Evolutionary conservation across 2,797 vertebrate genomes (phyloP), one percentile per base, ranked within the genome.

Genomic region (Hafferia zeledoni): DNA sequence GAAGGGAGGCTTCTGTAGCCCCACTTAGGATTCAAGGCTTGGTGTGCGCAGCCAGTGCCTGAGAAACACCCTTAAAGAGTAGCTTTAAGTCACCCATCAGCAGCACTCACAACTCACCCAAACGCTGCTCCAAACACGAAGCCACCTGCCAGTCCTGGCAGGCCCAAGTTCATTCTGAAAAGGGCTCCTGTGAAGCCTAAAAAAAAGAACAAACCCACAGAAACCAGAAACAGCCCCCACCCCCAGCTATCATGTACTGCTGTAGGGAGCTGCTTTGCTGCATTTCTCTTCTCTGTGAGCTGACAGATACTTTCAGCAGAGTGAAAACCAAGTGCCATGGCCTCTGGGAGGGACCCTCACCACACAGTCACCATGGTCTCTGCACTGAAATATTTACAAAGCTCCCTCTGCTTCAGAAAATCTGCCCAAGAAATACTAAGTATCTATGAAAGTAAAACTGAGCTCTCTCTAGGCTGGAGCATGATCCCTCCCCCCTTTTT

Each of bases 141-240:
- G 78, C 99, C 99, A 0, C 98, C 98, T 39, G 98, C 93, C 97
- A 99, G 65, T 35, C 99, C 99, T 78, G 94, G 81, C 27, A 99
- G 96, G 50, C 99, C 99, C 97, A 99, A 97, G 95, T 98, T 98
- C 83, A 99, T 94, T 94, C 99, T 98, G 97, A 99, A 99, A 24
- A 99, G 95, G 81, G 98, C 98, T 94, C 99, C 98, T 9, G 99
- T 99, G 91, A 98, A 97, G 93, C 98, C 99, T 99, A 83, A 64
- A 95, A 92, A 92, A 87, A 64, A 46, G 5, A 69, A 89, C 71
- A 91, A 87, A 72, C 33, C 31, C 60, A 37, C 25, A 95, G 85
- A 88, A 90, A 92, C 28, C 46, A 78, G 7, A 24, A 71, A 43
- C 22, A 74, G 74, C 9, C 20, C n/a, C 13, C 10, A 30, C n/a